These are phyloP conservation scores for Trochalopteron elliotii DNA, from an alignment of 2,113 vertebrate species.

Conservation along the genomic window DNA sequence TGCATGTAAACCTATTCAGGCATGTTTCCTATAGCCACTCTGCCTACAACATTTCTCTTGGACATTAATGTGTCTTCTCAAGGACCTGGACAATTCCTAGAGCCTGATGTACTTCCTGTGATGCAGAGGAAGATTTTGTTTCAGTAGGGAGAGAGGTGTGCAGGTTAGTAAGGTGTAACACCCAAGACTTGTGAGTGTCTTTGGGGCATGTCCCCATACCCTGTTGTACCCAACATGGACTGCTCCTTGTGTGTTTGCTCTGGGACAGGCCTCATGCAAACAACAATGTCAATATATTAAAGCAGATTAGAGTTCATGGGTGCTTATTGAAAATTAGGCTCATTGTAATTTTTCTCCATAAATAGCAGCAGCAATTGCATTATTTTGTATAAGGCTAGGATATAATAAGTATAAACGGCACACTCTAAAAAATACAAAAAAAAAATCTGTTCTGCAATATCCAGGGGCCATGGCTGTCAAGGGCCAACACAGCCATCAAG, in stretches of 20 bases:
- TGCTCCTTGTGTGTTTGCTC: not conserved
- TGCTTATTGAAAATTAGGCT: not conserved
- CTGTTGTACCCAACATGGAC: not conserved
- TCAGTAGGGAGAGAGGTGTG: not conserved
- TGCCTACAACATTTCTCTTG: not conserved
- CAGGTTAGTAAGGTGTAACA: not conserved
- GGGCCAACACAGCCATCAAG: conserved; percentile 49
- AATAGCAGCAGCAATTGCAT: not conserved
- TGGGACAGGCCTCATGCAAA: not conserved
- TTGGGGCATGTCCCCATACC: not conserved
- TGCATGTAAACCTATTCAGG: not conserved
- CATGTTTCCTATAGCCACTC: not conserved
- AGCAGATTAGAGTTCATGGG: not conserved
- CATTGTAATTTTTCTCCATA: not conserved
- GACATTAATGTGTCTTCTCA: not conserved
- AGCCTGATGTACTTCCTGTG: not conserved
- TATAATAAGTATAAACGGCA: not conserved
- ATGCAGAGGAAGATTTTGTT: not conserved
- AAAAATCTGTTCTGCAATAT: not conserved
- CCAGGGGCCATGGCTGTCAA: conserved; percentile 31
- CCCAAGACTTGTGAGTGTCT: not conserved
- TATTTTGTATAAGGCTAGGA: not conserved
- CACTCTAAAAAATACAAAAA: not conserved
- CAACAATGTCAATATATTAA: not conserved
- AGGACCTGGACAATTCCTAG: not conserved